Percentiles rank a stretch among this genome's conserved stretches.
phyloP scores from a whole-genome alignment of 2,113 vertebrate genomes.

The Ranitomeya imitator region DNA sequence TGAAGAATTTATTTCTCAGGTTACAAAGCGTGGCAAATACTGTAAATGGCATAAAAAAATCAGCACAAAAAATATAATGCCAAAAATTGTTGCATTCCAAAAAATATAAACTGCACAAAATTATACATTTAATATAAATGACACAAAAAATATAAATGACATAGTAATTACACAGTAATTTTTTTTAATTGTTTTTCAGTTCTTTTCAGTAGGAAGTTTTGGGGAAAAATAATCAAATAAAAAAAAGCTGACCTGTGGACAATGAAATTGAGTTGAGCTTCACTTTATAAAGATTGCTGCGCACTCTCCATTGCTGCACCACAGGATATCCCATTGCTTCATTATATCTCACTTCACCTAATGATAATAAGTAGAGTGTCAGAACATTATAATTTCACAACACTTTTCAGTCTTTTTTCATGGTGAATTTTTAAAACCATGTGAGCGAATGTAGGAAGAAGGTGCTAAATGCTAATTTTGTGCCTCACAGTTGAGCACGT shows the following conservation, averaged over 20 bases:
- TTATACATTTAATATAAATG: no score
- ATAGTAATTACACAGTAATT: background rate
- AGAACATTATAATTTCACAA: constrained; percentile 26
- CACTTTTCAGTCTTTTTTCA: background rate
- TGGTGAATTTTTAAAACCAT: background rate
- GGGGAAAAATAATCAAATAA: background rate
- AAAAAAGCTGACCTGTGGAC: constrained; percentile 83
- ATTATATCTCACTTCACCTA: constrained; percentile 88
- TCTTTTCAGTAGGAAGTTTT: background rate
- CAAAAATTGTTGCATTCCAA: no score
- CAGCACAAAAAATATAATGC: no score
- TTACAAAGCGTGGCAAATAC: no score
- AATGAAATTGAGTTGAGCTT: constrained; percentile 95
- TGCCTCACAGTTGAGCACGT: background rate
- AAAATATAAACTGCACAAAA: no score
- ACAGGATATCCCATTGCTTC: constrained; percentile 96
- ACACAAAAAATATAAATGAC: no score
- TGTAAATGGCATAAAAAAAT: no score
- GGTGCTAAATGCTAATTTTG: background rate
- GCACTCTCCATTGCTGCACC: constrained; percentile 94
- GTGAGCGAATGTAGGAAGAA: background rate
- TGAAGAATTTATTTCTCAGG: no score
- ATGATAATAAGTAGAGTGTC: background rate
- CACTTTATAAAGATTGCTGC: constrained; percentile 96
- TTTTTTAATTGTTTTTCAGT: background rate